A percentile compares a stretch with the other conserved stretches of the same genome.
phyloP scores from a whole-genome alignment of 1,140 invertebrate species.

The Hycleus phaleratus region DNA sequence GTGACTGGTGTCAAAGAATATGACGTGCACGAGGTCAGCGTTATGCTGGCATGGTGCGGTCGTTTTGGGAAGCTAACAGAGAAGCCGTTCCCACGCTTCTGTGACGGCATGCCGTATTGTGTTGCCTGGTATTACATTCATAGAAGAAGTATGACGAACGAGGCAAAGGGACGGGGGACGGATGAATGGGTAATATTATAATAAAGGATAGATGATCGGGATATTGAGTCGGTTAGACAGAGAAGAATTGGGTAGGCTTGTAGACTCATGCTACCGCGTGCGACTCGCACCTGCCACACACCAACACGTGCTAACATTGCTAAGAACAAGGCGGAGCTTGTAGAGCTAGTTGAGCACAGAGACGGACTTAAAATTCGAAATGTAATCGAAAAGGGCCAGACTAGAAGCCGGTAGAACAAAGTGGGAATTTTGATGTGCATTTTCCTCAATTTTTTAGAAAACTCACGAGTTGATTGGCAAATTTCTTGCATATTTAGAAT shows the following conservation, averaged over 20 bases:
- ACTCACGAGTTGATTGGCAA: too few relatives aligned
- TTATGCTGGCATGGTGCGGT: slow-evolving; percentile 22
- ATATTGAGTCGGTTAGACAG: not conserved
- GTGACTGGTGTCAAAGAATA: slow-evolving; percentile 41
- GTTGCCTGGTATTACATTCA: too few relatives aligned
- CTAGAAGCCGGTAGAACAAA: too few relatives aligned
- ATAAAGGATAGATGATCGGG: too few relatives aligned
- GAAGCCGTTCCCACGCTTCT: slow-evolving; percentile 33
- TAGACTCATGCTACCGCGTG: slow-evolving; percentile 30
- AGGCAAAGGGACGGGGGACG: too few relatives aligned
- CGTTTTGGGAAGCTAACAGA: slow-evolving; percentile 30
- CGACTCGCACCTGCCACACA: slow-evolving; percentile 31
- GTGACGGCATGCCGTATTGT: slow-evolving; percentile 24
- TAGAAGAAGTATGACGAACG: too few relatives aligned
- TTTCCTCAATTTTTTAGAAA: too few relatives aligned
- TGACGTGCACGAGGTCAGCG: slow-evolving; percentile 22
- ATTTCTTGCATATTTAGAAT: too few relatives aligned
- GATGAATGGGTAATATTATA: too few relatives aligned
- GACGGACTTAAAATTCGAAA: not conserved
- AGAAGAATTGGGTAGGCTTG: slow-evolving; percentile 2
- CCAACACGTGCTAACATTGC: slow-evolving; percentile 31
- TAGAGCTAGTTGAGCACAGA: not conserved
- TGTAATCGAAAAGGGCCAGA: too few relatives aligned
- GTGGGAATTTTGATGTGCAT: too few relatives aligned
- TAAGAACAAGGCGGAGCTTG: slow-evolving; percentile 5